These are phyloP conservation scores for Vanacampus margaritifer DNA, from an alignment of 2,113 vertebrate species.

Conservation along the genomic window DNA sequence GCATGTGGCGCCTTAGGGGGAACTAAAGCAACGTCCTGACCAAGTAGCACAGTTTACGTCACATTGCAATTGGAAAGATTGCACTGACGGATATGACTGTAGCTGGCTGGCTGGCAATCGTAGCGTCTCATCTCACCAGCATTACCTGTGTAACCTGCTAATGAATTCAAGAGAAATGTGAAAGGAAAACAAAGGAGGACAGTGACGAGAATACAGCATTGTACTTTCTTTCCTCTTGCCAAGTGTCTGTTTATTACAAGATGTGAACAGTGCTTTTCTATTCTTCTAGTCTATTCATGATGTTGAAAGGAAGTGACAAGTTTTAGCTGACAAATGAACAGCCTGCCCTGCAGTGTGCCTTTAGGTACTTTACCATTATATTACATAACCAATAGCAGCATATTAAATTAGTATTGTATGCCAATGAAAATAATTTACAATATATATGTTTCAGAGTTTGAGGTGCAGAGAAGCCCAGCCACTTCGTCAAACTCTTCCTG, in stretches of 20 bases:
- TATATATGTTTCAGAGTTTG: no score
- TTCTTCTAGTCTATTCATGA: background rate
- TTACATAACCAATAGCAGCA: background rate
- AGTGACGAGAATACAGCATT: background rate
- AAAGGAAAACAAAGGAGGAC: background rate
- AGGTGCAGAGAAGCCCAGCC: no score
- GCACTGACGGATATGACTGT: no score
- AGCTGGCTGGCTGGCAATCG: background rate
- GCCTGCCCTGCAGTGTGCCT: background rate
- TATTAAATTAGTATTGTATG: background rate
- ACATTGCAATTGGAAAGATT: background rate
- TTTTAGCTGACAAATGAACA: background rate
- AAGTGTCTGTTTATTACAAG: background rate
- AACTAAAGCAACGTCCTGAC: background rate
- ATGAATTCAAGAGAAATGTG: constrained; percentile 1
- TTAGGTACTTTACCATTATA: background rate
- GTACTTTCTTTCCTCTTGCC: background rate
- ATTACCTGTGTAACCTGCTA: constrained; percentile 7
- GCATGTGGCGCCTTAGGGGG: constrained; percentile 4
- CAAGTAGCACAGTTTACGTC: background rate
- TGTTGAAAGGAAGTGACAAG: background rate
- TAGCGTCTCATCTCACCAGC: background rate
- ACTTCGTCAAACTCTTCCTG: no score
- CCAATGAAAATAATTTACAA: background rate
- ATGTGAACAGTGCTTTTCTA: background rate